Evolutionary conservation across 2,888 invertebrate species (phyloP).

Genomic region (Gymnocheta viridis): DNA sequence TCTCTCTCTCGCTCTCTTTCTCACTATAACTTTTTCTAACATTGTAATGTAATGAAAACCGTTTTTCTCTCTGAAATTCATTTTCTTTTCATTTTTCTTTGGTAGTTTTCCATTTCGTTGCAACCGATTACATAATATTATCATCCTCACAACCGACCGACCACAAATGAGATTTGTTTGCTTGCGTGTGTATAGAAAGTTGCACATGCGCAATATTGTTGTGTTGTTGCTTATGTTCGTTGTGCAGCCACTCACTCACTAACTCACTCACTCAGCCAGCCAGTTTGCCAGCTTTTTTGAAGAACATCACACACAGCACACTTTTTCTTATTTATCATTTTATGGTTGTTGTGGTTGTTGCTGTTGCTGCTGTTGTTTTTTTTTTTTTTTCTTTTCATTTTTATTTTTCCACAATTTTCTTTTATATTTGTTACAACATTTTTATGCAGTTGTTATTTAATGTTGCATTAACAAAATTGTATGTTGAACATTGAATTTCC

Average conservation of each 20-base stretch:
- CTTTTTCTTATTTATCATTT: constrained; percentile 57
- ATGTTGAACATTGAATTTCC: constrained; percentile 59
- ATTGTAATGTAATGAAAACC: constrained; percentile 41
- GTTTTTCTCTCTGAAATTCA: constrained; percentile 31
- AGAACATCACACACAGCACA: constrained; percentile 31
- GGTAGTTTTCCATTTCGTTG: constrained; percentile 68
- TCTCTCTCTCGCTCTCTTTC: neutral
- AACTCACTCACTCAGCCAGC: constrained; percentile 16
- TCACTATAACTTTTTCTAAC: neutral
- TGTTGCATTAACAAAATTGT: constrained; percentile 44
- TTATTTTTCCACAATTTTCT: constrained; percentile 51
- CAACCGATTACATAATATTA: constrained; percentile 66
- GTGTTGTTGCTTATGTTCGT: constrained; percentile 33
- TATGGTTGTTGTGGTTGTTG: constrained; percentile 24
- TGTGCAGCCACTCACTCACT: constrained; percentile 23
- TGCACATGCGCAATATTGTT: constrained; percentile 61
- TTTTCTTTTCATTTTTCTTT: constrained; percentile 61
- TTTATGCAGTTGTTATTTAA: constrained; percentile 54
- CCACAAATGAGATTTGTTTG: constrained; percentile 1
- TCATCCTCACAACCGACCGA: constrained; percentile 8
- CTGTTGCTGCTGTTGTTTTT: neutral
- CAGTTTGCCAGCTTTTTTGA: constrained; percentile 21
- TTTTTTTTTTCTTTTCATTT: constrained; percentile 8
- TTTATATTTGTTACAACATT: constrained; percentile 47
- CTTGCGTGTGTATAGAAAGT: constrained; percentile 36